Evolutionary conservation across 2,797 vertebrate genomes (phyloP), one percentile per base, ranked within the genome.

Genomic region (Apogon talboti): DNA sequence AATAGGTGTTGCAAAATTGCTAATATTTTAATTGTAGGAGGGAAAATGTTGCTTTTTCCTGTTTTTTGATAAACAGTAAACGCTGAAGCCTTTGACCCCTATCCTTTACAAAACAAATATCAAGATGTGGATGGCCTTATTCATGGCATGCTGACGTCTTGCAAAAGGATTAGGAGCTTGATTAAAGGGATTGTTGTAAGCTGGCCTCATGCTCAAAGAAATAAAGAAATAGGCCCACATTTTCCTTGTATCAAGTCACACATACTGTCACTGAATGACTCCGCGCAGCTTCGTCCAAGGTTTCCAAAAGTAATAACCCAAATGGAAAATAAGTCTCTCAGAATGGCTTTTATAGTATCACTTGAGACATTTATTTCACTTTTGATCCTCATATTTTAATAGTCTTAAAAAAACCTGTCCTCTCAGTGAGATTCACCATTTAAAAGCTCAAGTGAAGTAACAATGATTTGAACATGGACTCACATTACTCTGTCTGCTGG

Each of bases 171-270:
- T 91, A 92, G 76, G 73, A 87, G 81, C 88, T 88, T 92, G 89
- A 92, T 92, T 92, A 90, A 90, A 92, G 87, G 85, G 82, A 88
- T 90, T 88, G 82, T 81, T 88, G 74, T 83, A 87, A 91, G 71
- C 82, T 87, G 85, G 82, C 75, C 75, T 86, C 80, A 78, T 83
- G 80, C 76, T 81, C 71, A 86, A 78, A 90, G 79, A 89, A 86
- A 91, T 83, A 81, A 83, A 86, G 71, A 84, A 83, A 87, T 83
- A 78, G 81, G 78, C 19, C 49, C 58, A 76, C 72, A 79, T 87
- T 82, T 85, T 71, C 74, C 71, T 69, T 57, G 49, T 30, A 74
- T 73, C 61, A 55, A 64, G 67, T 74, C 69, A 75, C 66, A 68
- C 76, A 48, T 9, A 63, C 43, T 49, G 72, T 85, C 66, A 74